Evolutionary conservation across 2,113 vertebrate species (phyloP), one percentile per base, ranked within the genome.

Genomic region (Bombycilla garrulus): DNA sequence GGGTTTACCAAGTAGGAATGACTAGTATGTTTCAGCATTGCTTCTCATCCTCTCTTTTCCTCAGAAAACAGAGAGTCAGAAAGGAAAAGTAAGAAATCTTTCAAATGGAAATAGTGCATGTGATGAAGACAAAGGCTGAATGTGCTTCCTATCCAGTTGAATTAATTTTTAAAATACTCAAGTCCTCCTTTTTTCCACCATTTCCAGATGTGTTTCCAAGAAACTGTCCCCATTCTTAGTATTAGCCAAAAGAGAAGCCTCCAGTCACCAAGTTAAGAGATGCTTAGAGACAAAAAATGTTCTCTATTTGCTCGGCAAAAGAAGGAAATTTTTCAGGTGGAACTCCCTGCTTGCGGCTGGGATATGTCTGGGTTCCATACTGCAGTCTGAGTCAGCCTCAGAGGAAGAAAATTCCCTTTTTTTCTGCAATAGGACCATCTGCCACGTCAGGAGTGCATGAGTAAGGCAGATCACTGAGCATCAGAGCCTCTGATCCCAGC

Each of bases 341-440:
- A 83, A 36, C 12, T 70, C 80, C 54, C 28, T 38, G 17, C 24
- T 20, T 13, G 9, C 48, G 28, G 45, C 8, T 60, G 35, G 45
- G 61, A 57, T 33, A 9, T 22, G 16, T 50, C 33, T 69, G 2
- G 7, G 35, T 24, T 81, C 31, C 26, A 74, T 24, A 12, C 8
- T 3, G 5, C 20, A 42, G 50, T 2, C 0, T 0, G 24, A 9
- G 0, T 16, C 35, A 38, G 35, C 11, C 42, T 73, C 17, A 8
- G 29, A 62, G 48, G n/a, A 57, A 65, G 80, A 65, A 56, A 56
- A 26, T 31, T 1, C 15, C 35, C 28, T 45, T 77, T 35, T 83
- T 20, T 57, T 38, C 54, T 66, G 42, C 64, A 66, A 14, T 6
- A 4, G 2, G 2, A 9, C 35, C 31, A 44, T 31, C 31, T 54